phyloP scores from a whole-genome alignment of 2,888 invertebrate genomes.

The Campoplex capitator region DNA sequence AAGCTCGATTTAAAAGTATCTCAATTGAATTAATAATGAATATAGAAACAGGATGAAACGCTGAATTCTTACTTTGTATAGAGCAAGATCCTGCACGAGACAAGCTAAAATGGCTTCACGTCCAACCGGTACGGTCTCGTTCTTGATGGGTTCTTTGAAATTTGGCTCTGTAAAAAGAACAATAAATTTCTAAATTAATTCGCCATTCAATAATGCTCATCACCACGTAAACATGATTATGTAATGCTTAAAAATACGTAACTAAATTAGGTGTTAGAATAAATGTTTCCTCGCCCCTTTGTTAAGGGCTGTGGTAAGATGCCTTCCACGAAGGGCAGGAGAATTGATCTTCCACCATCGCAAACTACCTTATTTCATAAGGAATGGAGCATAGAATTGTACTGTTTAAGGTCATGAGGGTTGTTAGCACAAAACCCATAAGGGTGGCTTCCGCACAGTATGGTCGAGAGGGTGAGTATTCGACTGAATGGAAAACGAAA shows the following conservation, averaged over 20 bases:
- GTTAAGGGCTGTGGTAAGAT: background rate
- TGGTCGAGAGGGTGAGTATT: conserved; percentile 55
- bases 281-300: background rate
- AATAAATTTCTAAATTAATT: conserved; percentile 47
- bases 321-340: background rate
- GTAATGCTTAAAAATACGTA: background rate
- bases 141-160: conserved; percentile 92
- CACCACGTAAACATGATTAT: background rate
- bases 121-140: conserved; percentile 93
- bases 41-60: background rate
- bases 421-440: conserved; percentile 57
- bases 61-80: conserved; percentile 89
- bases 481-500: conserved; percentile 59
- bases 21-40: background rate
- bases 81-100: conserved; percentile 92
- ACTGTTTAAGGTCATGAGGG: conserved; percentile 42
- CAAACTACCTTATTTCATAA: background rate
- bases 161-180: conserved; percentile 90
- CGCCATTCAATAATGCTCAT: background rate
- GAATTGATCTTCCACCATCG: conserved; percentile 5
- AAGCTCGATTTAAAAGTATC: background rate
- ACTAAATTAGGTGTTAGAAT: background rate
- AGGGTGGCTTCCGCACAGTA: conserved; percentile 24
- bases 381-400: conserved; percentile 2
- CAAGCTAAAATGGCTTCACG: conserved; percentile 93